A percentile compares a stretch with the other conserved stretches of the same genome.
Evolutionary conservation across 2,113 vertebrate species (phyloP).

Genomic region (Ochotona princeps): DNA sequence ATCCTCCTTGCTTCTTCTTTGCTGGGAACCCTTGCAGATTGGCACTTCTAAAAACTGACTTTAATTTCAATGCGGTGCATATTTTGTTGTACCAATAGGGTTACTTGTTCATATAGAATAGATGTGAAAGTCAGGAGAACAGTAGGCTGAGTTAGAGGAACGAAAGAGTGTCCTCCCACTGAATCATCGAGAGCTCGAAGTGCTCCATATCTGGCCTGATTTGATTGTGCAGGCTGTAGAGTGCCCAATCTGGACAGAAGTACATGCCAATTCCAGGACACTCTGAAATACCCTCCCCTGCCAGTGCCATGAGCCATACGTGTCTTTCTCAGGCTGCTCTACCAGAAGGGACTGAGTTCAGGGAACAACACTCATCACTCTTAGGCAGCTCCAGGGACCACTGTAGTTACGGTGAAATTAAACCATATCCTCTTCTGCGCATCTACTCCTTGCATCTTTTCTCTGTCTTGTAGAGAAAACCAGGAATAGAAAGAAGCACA

Average conservation of each 20-base stretch:
- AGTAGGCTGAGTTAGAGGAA: neutral
- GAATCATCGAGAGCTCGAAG: neutral
- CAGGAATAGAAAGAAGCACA: neutral
- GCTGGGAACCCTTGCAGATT: neutral
- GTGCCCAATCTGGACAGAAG: neutral
- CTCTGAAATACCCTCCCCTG: neutral
- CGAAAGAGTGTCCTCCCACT: neutral
- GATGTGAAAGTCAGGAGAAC: neutral
- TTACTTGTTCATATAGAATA: neutral
- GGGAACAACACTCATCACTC: neutral
- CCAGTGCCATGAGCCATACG: too few species aligned
- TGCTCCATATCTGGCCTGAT: neutral
- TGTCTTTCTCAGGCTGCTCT: neutral
- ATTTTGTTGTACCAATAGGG: neutral
- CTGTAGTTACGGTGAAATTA: neutral
- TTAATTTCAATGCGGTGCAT: neutral
- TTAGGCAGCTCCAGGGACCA: neutral
- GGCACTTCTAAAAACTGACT: neutral
- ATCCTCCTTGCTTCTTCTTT: neutral
- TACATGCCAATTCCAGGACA: rapidly evolving
- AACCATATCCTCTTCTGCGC: neutral
- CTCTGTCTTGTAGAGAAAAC: neutral
- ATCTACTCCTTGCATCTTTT: neutral
- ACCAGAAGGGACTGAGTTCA: neutral
- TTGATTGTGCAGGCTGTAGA: too few species aligned